phyloP scores from a whole-genome alignment of 2,113 vertebrate species.

The Tyrannus savana region DNA sequence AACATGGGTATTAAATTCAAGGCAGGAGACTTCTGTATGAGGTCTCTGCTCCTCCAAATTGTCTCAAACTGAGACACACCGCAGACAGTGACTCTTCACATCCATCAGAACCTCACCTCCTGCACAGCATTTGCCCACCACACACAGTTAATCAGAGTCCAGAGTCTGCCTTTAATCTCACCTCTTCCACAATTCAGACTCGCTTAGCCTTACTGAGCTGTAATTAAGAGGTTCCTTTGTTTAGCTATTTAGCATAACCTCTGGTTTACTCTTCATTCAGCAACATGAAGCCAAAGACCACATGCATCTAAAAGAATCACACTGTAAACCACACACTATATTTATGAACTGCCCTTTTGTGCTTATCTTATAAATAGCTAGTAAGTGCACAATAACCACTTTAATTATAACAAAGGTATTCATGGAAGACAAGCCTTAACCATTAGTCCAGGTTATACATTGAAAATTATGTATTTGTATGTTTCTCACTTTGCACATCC shows the following conservation, averaged over 20 bases:
- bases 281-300: neutral
- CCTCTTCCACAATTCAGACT: neutral
- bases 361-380: neutral
- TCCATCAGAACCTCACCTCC: neutral
- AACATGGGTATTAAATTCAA: neutral
- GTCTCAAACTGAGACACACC: neutral
- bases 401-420: neutral
- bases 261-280: neutral
- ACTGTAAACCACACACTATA: neutral
- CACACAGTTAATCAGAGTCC: neutral
- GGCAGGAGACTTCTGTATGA: neutral
- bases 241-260: neutral
- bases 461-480: neutral
- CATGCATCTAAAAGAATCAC: neutral
- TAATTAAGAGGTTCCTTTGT: neutral
- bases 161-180: neutral
- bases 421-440: neutral
- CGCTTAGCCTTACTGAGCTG: neutral
- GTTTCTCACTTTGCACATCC: neutral
- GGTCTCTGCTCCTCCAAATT: neutral
- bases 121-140: neutral
- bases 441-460: neutral
- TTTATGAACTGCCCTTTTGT: neutral
- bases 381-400: neutral
- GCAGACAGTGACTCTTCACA: neutral